Evolutionary conservation across 2,113 vertebrate genomes (phyloP).

Genomic region (Rafetus swinhoei): DNA sequence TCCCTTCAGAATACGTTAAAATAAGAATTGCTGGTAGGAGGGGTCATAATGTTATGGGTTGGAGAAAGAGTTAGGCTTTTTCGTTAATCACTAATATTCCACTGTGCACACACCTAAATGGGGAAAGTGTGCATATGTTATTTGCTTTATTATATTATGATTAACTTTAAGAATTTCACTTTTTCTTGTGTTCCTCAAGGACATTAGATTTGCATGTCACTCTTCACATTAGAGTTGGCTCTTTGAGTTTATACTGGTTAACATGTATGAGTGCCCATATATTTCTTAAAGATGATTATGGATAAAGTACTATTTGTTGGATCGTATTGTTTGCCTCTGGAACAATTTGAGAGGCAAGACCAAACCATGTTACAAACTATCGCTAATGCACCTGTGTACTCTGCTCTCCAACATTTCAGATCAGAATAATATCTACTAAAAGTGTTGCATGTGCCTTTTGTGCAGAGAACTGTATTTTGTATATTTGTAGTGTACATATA

Average conservation of each 20-base stretch:
- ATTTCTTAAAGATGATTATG: not conserved
- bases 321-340: not conserved
- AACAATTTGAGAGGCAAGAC: not conserved
- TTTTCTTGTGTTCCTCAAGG: not conserved
- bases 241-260: not conserved
- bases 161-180: not conserved
- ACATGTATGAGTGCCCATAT: not conserved
- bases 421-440: not conserved
- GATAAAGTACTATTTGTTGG: not conserved
- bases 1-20: accelerated
- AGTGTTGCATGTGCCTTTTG: not conserved
- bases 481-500: not conserved
- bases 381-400: not conserved
- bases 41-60: not conserved
- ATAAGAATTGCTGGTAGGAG: not conserved
- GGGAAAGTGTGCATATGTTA: not conserved
- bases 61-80: not conserved
- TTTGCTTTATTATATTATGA: not conserved
- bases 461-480: not conserved
- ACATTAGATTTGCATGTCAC: not conserved
- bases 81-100: not conserved
- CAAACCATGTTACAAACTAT: not conserved
- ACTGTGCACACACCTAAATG: accelerated
- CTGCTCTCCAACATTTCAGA: not conserved
- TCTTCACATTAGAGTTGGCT: not conserved